phyloP scores from a whole-genome alignment of 2,888 invertebrate species.

The Patella depressa region DNA sequence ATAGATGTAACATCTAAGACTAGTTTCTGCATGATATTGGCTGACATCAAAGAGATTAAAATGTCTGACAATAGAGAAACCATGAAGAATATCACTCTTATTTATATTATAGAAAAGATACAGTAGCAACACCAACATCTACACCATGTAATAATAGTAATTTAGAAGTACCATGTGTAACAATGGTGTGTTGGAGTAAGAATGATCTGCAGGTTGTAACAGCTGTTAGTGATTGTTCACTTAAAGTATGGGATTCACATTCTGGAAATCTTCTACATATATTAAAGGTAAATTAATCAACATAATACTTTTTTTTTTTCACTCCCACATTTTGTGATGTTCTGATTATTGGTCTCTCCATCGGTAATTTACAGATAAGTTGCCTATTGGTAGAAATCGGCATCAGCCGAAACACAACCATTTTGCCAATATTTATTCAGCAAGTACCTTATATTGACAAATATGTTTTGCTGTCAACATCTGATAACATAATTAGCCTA shows the following conservation, averaged over 20 bases:
- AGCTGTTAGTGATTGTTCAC: conserved; percentile 88
- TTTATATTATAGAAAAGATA: no score
- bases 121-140: neutral
- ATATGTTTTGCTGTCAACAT: neutral
- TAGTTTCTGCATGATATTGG: no score
- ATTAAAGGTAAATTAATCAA: conserved; percentile 72
- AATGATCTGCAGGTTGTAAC: conserved; percentile 91
- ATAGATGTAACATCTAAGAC: no score
- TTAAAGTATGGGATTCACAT: conserved; percentile 82
- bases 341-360: no score
- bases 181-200: conserved; percentile 96
- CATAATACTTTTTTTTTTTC: neutral
- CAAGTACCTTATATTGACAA: neutral
- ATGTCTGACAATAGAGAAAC: no score
- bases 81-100: no score
- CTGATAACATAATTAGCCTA: no score
- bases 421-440: neutral
- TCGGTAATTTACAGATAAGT: no score
- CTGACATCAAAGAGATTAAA: no score
- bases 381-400: no score
- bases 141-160: conserved; percentile 20
- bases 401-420: no score
- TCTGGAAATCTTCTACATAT: conserved; percentile 71
- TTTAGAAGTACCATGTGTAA: conserved; percentile 79
- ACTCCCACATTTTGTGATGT: no score